Base-by-base conservation (phyloP, 2,797 vertebrate genomes). In the Notolepis coatsorum region DNA sequence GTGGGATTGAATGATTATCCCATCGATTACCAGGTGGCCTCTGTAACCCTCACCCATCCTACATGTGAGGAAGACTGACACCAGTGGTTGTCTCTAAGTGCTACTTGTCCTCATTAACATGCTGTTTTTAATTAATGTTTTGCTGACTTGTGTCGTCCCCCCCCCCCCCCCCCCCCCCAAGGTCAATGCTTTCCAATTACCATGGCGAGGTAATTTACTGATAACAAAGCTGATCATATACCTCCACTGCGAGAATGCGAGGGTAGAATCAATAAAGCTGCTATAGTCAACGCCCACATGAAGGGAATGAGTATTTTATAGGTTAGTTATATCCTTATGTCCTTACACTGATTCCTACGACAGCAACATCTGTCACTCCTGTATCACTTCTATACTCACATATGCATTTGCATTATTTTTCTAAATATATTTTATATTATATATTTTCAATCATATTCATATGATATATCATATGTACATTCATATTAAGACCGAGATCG, bases 231-330 rank as follows among this genome's bases (percentile, higher is more conserved):
- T 48, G 55, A 49, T 37, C 4, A 8, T 24, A 49, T 20, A 33
- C 42, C 31, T 65, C 49, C 28, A 37, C 56, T 78, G 65, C 39
- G 12, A 63, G 48, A 73, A 86, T 60, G 39, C 30, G 51, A 74
- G 49, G 78, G 43, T 74, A n/a, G 51, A 77, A 83, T 74, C 75
- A 37, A 84, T 80, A 71, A 84, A 81, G 57, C 71, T 65, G 64
- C 65, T 76, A n/a, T n/a, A 59, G 73, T 51, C 55, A 59, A 66
- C 65, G 37, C 67, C n/a, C 58, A 25, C 35, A 33, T 61, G 46
- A 35, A 51, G 27, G 3, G 1, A 53, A 68, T 15, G 33, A 53
- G 73, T 74, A 71, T 61, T 87, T 85, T 79, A 86, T 77, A 28
- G 75, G 41, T 71, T 82, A 64, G 75, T 82, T 81, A 84, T 71